phyloP scores from a whole-genome alignment of 1,140 invertebrate genomes.

The Centruroides vittatus region DNA sequence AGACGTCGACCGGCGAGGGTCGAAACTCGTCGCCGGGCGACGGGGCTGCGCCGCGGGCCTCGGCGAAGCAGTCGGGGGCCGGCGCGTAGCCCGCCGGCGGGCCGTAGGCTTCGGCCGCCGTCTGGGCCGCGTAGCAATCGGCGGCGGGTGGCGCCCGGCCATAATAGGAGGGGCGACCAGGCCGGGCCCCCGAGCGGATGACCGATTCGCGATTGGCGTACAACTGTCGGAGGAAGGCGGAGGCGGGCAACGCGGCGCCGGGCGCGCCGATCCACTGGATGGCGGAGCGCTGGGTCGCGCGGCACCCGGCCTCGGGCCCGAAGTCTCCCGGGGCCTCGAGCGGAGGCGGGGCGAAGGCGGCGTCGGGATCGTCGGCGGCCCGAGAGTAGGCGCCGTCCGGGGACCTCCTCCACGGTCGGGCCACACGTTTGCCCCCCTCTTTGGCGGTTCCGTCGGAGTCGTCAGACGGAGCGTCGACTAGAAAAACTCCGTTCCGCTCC shows the following conservation, averaged over 20 bases:
- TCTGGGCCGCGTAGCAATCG: background rate
- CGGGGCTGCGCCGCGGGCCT: slow-evolving; percentile 88
- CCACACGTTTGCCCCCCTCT: too few relatives aligned
- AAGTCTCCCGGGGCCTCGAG: too few relatives aligned
- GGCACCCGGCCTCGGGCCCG: too few relatives aligned
- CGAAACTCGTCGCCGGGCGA: slow-evolving; percentile 72
- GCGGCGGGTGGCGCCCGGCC: slow-evolving; percentile 43
- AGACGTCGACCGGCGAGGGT: slow-evolving; percentile 32
- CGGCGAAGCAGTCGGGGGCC: slow-evolving; percentile 48
- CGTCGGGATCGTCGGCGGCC: too few relatives aligned
- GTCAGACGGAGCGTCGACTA: too few relatives aligned
- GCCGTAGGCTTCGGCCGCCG: background rate
- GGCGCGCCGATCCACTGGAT: slow-evolving; percentile 77
- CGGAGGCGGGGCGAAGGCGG: too few relatives aligned
- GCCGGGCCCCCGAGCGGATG: slow-evolving; percentile 51
- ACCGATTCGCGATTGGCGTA: slow-evolving; percentile 89
- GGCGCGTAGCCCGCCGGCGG: slow-evolving; percentile 16
- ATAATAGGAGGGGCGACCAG: slow-evolving; percentile 8
- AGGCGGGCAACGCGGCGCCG: slow-evolving; percentile 44
- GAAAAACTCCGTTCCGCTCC: too few relatives aligned
- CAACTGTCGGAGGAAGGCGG: slow-evolving; percentile 69
- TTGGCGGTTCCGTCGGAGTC: too few relatives aligned
- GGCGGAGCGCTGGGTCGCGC: slow-evolving; percentile 44
- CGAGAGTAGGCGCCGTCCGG: too few relatives aligned
- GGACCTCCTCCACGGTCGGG: too few relatives aligned